phyloP scores from a whole-genome alignment of 2,888 invertebrate genomes.

The Thymelicus lineola region DNA sequence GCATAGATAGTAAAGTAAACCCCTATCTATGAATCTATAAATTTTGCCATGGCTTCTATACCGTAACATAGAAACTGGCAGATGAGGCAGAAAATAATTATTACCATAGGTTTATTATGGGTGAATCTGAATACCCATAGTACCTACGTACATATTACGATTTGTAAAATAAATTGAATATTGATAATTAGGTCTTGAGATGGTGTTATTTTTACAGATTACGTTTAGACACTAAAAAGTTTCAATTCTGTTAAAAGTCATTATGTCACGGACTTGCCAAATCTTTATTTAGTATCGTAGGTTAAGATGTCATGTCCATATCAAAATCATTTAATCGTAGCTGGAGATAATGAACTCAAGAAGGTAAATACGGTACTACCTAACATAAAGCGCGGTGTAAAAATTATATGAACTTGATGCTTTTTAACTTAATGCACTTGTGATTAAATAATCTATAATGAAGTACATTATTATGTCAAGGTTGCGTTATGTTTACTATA shows the following conservation, averaged over 20 bases:
- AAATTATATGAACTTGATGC: neutral
- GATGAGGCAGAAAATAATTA: too few relatives aligned
- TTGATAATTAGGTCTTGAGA: too few relatives aligned
- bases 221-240: too few relatives aligned
- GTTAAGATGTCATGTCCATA: slow-evolving; percentile 81
- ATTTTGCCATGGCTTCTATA: too few relatives aligned
- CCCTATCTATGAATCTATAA: too few relatives aligned
- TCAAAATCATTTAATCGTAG: slow-evolving; percentile 75
- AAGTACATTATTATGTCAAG: slow-evolving; percentile 22
- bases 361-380: slow-evolving; percentile 53
- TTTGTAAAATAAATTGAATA: too few relatives aligned
- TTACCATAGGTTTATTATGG: too few relatives aligned
- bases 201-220: too few relatives aligned
- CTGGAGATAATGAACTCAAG: slow-evolving; percentile 55
- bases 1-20: too few relatives aligned
- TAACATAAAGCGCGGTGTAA: neutral
- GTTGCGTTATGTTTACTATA: slow-evolving; percentile 27
- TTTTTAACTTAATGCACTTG: neutral
- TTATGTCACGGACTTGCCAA: slow-evolving; percentile 1
- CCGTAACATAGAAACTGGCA: too few relatives aligned
- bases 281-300: slow-evolving; percentile 42
- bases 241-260: neutral
- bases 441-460: neutral
- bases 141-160: too few relatives aligned
- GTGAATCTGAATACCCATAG: too few relatives aligned